Percentiles rank a stretch among this genome's conserved stretches.
Evolutionary conservation across 2,113 vertebrate genomes (phyloP).

Genomic region (Falcunculus frontatus): DNA sequence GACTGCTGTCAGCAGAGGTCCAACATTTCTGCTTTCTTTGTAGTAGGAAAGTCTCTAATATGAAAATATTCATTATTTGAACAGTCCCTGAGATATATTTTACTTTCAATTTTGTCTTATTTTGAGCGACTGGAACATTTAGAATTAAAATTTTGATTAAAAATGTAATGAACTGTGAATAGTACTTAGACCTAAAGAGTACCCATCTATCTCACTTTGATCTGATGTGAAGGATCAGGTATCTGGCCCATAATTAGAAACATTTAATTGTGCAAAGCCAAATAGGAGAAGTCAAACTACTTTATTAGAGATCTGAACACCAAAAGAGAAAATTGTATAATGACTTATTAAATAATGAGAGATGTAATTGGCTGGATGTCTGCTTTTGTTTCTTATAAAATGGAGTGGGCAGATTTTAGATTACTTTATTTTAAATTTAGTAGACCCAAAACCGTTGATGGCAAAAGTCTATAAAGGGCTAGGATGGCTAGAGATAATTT

Average conservation of each 20-base stretch:
- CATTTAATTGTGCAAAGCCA: neutral
- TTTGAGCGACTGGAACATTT: neutral
- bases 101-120: neutral
- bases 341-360: neutral
- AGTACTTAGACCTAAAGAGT: neutral
- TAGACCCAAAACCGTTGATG: neutral
- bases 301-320: neutral
- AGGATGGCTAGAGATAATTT: neutral
- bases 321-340: neutral
- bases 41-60: neutral
- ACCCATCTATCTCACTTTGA: neutral
- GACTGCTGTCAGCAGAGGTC: neutral
- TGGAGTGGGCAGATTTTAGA: neutral
- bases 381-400: neutral
- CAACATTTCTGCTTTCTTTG: neutral
- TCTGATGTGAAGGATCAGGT: neutral
- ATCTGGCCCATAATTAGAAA: neutral
- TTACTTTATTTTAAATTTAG: neutral
- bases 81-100: neutral
- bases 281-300: neutral
- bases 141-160: neutral
- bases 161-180: neutral
- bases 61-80: neutral
- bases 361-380: neutral
- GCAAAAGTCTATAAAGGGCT: neutral